Base-by-base conservation (phyloP, 1,140 invertebrate species). In the Eueides isabella region DNA sequence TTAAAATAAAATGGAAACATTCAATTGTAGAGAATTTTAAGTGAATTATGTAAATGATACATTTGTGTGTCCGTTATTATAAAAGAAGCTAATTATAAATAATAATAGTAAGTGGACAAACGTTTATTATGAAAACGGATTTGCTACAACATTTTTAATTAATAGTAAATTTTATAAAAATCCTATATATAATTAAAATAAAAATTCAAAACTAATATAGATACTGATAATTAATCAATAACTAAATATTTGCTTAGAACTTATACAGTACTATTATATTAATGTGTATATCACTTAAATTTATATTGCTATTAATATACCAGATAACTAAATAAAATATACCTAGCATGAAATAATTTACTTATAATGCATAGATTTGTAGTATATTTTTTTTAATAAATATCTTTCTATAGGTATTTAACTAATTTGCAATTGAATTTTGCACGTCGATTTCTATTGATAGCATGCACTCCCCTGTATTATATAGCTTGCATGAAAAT, bases 401-500 rank as follows among this genome's bases (percentile, higher is more conserved):
- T 66, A 66, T 38, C 48, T 35, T 26, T 67, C 38, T 68, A 55
- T 55, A 64, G 67, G 19, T 67, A 29, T 69, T 69, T 67, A 72
- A 72, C 71, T 31, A 72, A 38, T 72, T 66, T 72, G 35, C 19
- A 44, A 55, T 63, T 31, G 61, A 67, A 41, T 68, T 73, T 19
- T 66, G 74, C 77, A 79, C 72, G 82, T 76, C 71, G 68, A 69
- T 61, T 26, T 75, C 35, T 75, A 35, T 81, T 68, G 78, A 83
- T 72, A 84, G 90, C 89, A 92, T 92, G 89, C 87, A 91, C 87
- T 55, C 83, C 83, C 83, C 79, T 86, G 84, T 90, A 92, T 85
- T 87, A 82, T 89, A 82, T 83, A 79, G 86, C 89, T 92, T 90
- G 90, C 90, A 91, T 92, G 90, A 90, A 92, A 89, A 90, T 55